phyloP scores from a whole-genome alignment of 2,888 invertebrate species.

The Gortyna flavago region DNA sequence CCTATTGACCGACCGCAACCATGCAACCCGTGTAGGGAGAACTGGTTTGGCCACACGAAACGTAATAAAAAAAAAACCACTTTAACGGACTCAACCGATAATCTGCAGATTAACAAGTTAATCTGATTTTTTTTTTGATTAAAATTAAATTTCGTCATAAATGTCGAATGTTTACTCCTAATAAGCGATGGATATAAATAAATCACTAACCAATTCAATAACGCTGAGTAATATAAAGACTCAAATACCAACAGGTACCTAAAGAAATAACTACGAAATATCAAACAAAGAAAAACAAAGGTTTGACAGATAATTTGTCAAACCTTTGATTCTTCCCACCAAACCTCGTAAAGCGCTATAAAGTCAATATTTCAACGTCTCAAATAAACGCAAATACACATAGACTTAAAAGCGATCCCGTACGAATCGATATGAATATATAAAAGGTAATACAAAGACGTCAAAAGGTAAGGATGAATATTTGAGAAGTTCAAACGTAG shows the following conservation, averaged over 20 bases:
- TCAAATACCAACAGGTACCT: background rate
- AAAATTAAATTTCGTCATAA: no score
- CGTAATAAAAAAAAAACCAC: no score
- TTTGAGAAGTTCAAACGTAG: constrained; percentile 71
- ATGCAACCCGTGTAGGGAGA: no score
- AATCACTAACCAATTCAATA: constrained; percentile 3
- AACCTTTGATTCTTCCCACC: constrained; percentile 40
- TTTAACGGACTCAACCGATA: no score
- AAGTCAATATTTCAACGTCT: constrained; percentile 60
- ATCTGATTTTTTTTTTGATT: no score
- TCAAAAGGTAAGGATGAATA: constrained; percentile 76
- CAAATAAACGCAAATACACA: constrained; percentile 57
- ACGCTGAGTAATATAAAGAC: background rate
- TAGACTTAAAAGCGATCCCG: constrained; percentile 66
- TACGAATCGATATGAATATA: constrained; percentile 66
- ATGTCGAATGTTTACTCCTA: background rate
- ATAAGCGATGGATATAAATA: background rate
- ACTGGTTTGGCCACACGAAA: no score
- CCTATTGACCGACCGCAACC: no score
- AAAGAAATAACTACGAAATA: constrained; percentile 11
- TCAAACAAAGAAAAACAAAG: constrained; percentile 35
- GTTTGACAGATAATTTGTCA: constrained; percentile 38
- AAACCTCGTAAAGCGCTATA: constrained; percentile 42
- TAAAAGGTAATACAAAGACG: constrained; percentile 73
- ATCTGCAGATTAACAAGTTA: no score